Conservation (phyloP, 2,888 invertebrate genomes). For the Torymus auratus region DNA sequence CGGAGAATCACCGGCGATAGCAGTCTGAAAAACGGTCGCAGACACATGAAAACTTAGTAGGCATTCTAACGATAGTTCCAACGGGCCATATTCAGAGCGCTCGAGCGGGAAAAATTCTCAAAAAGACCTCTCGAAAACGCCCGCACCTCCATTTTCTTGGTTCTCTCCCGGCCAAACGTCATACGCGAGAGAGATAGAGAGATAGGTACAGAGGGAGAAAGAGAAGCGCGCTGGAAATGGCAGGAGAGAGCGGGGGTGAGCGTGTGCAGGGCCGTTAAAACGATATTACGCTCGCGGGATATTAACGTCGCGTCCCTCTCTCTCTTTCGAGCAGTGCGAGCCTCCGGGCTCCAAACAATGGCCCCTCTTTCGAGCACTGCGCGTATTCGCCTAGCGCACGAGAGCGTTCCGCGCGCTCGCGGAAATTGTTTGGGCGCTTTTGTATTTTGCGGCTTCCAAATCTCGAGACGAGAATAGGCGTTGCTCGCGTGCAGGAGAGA, state of each 20-base stretch:
- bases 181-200: too few relatives aligned
- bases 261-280: slow-evolving; percentile 63
- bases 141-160: slow-evolving; percentile 44
- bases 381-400: too few relatives aligned
- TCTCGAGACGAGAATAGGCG: slow-evolving; percentile 67
- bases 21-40: background rate
- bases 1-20: slow-evolving; percentile 8
- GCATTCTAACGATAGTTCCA: background rate
- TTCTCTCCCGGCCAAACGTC: slow-evolving; percentile 30
- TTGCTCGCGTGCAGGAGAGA: background rate
- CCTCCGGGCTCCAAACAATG: slow-evolving; percentile 65
- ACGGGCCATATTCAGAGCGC: too few relatives aligned
- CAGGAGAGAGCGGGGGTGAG: background rate
- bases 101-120: too few relatives aligned
- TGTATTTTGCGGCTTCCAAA: slow-evolving; percentile 72
- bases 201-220: too few relatives aligned
- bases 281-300: slow-evolving; percentile 68
- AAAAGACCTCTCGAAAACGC: background rate
- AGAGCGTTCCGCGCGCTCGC: slow-evolving; percentile 51
- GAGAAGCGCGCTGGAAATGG: slow-evolving; percentile 25
- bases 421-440: slow-evolving; percentile 72
- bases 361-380: slow-evolving; percentile 21
- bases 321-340: background rate
- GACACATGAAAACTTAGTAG: slow-evolving; percentile 39
- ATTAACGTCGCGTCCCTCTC: slow-evolving; percentile 62